These are phyloP conservation scores for Heterodera filipjevi DNA, from an alignment of 2,888 invertebrate genomes.

Conservation along the genomic window DNA sequence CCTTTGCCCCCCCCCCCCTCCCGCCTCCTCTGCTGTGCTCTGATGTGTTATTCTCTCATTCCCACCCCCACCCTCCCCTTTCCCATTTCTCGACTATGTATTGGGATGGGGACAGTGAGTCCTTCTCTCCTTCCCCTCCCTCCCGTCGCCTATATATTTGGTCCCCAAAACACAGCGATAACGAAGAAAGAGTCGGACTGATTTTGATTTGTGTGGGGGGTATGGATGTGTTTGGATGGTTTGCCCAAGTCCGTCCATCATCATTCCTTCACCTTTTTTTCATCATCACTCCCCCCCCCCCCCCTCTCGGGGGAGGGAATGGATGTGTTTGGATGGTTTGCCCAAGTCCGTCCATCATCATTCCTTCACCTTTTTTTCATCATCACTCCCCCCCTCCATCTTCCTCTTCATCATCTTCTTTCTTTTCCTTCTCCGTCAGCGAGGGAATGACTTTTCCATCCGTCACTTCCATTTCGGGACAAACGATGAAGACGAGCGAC, in stretches of 20 bases:
- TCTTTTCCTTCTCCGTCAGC: not conserved
- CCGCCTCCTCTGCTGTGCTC: not conserved
- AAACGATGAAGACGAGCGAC: not conserved
- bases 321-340: not conserved
- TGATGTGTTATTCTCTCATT: slow-evolving; percentile 12
- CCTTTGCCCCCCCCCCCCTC: not conserved
- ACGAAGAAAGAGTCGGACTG: not conserved
- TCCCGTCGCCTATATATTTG: not conserved
- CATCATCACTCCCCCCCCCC: no score
- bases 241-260: not conserved
- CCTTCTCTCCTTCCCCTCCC: not conserved
- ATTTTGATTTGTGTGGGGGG: slow-evolving; percentile 6
- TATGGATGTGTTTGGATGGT: not conserved
- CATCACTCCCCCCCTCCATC: no score
- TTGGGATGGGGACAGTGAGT: not conserved
- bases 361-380: not conserved
- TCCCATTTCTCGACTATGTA: not conserved
- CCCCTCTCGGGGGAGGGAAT: no score
- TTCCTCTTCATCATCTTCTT: not conserved
- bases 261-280: not conserved
- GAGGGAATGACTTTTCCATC: not conserved
- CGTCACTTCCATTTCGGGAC: slow-evolving; percentile 9
- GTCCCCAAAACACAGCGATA: not conserved
- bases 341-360: not conserved
- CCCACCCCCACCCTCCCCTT: not conserved